Evolutionary conservation across 2,888 invertebrate genomes (phyloP).

Genomic region (Tyria jacobaeae): DNA sequence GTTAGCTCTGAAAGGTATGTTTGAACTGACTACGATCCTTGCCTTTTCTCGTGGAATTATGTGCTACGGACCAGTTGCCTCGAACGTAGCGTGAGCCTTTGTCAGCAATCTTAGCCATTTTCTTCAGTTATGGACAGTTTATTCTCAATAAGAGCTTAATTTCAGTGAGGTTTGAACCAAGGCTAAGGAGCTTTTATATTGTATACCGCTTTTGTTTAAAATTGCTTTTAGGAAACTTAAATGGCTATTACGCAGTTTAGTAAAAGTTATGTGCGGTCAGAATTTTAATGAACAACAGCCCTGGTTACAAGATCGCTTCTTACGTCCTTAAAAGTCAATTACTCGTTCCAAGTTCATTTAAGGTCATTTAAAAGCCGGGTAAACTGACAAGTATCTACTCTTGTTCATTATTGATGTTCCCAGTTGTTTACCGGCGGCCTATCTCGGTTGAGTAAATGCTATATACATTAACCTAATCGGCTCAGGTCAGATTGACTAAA

Average conservation of each 20-base stretch:
- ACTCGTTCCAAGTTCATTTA: slow-evolving; percentile 1
- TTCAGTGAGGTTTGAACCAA: slow-evolving; percentile 37
- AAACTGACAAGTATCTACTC: background rate
- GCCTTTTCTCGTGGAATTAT: slow-evolving; percentile 46
- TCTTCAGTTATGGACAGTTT: slow-evolving; percentile 36
- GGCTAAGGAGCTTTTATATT: slow-evolving; percentile 34
- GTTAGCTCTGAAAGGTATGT: background rate
- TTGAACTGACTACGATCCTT: slow-evolving; percentile 15
- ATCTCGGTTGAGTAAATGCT: background rate
- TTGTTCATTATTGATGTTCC: slow-evolving; percentile 14
- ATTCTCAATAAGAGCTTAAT: slow-evolving; percentile 51
- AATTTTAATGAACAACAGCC: background rate
- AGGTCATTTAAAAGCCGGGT: background rate
- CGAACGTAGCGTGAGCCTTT: slow-evolving; percentile 42
- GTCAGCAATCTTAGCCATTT: slow-evolving; percentile 50
- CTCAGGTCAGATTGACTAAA: background rate
- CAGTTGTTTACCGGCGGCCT: slow-evolving; percentile 7
- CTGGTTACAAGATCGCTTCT: background rate
- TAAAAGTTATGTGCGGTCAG: background rate
- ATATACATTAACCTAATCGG: slow-evolving; percentile 1
- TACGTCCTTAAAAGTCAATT: slow-evolving; percentile 7
- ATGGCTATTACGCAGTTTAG: slow-evolving; percentile 9
- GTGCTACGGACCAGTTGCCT: slow-evolving; percentile 42
- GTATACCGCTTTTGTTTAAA: slow-evolving; percentile 27
- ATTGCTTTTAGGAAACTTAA: slow-evolving; percentile 19